A percentile compares a stretch with the other conserved stretches of the same genome.
phyloP scores from a whole-genome alignment of 2,113 vertebrate genomes.

The Neotoma lepida region DNA sequence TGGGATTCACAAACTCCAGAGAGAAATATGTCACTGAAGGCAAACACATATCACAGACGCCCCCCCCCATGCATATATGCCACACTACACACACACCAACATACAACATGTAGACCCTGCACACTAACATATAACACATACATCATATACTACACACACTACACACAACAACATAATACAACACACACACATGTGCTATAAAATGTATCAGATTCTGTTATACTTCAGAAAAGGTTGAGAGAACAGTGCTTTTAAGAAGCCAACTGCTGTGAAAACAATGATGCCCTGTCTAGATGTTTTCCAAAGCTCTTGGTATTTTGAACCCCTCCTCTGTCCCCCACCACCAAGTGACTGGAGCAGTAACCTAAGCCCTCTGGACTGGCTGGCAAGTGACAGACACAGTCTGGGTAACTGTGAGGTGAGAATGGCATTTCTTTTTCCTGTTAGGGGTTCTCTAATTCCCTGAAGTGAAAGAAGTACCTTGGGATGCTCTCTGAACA shows the following conservation, averaged over 20 bases:
- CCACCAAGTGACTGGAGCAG: neutral
- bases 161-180: neutral
- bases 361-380: neutral
- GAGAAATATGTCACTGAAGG: conserved; percentile 29
- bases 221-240: conserved; percentile 23
- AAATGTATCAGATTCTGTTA: neutral
- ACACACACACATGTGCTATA: neutral
- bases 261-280: conserved; percentile 35
- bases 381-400: neutral
- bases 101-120: neutral
- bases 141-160: neutral
- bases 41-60: neutral
- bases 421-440: conserved; percentile 54
- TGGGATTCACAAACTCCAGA: neutral
- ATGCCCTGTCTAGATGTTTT: neutral
- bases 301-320: conserved; percentile 34
- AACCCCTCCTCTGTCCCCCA: neutral
- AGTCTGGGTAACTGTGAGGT: neutral
- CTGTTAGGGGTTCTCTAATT: conserved; percentile 37
- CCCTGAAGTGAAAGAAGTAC: neutral
- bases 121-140: neutral
- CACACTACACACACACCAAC: neutral
- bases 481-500: neutral
- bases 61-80: neutral
- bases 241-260: conserved; percentile 11